Conservation (phyloP, 2,888 invertebrate genomes). For the Cheiracanthium punctorium region DNA sequence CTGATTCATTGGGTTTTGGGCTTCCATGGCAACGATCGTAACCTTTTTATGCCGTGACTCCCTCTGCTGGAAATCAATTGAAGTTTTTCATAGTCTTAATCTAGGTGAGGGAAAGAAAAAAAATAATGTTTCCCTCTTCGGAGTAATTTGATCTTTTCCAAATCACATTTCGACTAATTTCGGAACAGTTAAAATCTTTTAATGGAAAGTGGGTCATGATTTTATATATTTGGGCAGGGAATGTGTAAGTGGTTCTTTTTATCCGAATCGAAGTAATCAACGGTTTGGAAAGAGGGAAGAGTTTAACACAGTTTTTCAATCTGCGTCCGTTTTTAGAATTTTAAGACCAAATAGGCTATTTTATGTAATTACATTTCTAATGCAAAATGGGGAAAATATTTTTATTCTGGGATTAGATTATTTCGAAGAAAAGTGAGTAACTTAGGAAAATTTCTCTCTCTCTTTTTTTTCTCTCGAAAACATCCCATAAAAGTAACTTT, state of each 20-base stretch:
- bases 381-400: too few species aligned
- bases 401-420: too few species aligned
- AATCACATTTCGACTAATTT: conserved; percentile 13
- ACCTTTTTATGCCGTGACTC: conserved; percentile 42
- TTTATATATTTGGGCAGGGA: background rate
- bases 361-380: too few species aligned
- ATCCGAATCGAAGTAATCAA: background rate
- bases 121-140: background rate
- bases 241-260: background rate
- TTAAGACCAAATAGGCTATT: too few species aligned
- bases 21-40: conserved; percentile 50
- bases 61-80: conserved; percentile 49
- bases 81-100: conserved; percentile 45
- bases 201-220: background rate
- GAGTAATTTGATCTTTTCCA: conserved; percentile 22
- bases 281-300: too few species aligned
- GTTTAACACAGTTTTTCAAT: too few species aligned
- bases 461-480: too few species aligned
- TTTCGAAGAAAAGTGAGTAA: too few species aligned
- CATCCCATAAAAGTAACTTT: too few species aligned
- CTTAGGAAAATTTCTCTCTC: too few species aligned
- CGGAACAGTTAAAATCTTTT: conserved; percentile 6
- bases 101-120: background rate
- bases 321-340: too few species aligned
- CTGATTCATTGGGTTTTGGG: conserved; percentile 51